A percentile compares a stretch with the other conserved stretches of the same genome.
phyloP scores from a whole-genome alignment of 2,888 invertebrate species.

The Lycaena phlaeas region DNA sequence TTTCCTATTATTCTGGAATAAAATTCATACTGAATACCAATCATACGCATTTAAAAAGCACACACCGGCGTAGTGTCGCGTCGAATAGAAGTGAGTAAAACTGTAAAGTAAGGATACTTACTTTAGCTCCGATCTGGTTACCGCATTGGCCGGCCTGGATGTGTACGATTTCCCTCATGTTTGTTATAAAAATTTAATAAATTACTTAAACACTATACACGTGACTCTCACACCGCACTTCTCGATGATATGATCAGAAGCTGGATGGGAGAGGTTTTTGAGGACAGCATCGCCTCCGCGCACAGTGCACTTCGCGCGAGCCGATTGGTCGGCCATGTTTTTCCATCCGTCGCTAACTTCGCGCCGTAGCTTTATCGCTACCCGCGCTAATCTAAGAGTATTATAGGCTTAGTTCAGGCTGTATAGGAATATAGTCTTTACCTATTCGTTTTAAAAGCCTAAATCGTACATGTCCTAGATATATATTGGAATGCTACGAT shows the following conservation, averaged over 20 bases:
- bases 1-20: neutral
- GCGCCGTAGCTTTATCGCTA: constrained; percentile 19
- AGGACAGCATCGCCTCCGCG: constrained; percentile 64
- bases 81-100: neutral
- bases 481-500: too few species aligned
- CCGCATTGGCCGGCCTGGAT: constrained; percentile 89
- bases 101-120: constrained; percentile 26
- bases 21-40: neutral
- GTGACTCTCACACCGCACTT: constrained; percentile 57
- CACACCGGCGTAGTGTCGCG: neutral
- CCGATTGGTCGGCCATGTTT: constrained; percentile 42
- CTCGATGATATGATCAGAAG: constrained; percentile 55
- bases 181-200: constrained; percentile 57
- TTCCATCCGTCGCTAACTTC: constrained; percentile 40
- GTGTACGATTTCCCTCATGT: constrained; percentile 90
- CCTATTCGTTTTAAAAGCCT: neutral
- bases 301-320: constrained; percentile 29
- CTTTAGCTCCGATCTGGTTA: constrained; percentile 84
- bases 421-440: neutral
- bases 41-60: constrained; percentile 4
- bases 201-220: constrained; percentile 61
- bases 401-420: constrained; percentile 8
- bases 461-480: neutral
- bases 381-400: neutral
- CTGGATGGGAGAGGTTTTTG: constrained; percentile 55